Evolutionary conservation across 2,113 vertebrate genomes (phyloP), one percentile per base, ranked within the genome.

Genomic region (Cyanoramphus novaezelandiae): DNA sequence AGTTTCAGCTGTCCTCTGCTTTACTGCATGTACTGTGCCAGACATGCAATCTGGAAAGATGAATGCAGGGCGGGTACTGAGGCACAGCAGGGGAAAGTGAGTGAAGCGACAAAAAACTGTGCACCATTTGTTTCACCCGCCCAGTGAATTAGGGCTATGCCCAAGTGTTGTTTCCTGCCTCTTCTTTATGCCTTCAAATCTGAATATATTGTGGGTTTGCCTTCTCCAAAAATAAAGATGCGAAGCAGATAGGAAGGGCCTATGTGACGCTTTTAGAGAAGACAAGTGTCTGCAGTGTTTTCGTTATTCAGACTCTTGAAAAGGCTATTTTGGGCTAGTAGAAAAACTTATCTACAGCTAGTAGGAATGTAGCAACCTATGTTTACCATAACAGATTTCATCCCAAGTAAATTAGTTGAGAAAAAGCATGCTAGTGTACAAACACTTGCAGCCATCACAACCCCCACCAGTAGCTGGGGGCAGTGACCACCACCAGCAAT

Each of bases 291-390:
- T 92, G 72, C 47, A 90, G 78, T 50, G 14, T 46, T 82, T 77
- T 82, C 39, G 37, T 88, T 94, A 55, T 83, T 94, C 68, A 74
- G 35, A 46, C 25, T 77, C 17, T 39, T 17, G 23, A 86, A 80
- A 47, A 75, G 64, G 7, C 75, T 96, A 35, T 80, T 92, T 88
- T 88, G 27, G 60, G 78, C 44, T 87, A 31, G 43, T 88, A 77
- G 43, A 86, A 83, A 88, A 84, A 10, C 49, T 77, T 60, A 44
- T 33, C 49, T 80, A 41, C 33, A 85, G 19, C 59, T 81, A 47
- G 71, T 53, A 78, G n/a, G 85, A 78, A 88, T 86, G 33, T 23
- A 77, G 37, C 53, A 90, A 41, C 28, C 53, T 91, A 47, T 76
- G 65, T 79, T 79, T 87, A 52, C 27, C 19, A 14, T 17, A 85